Evolutionary conservation across 2,888 invertebrate species (phyloP).

Genomic region (Cephus runcator): DNA sequence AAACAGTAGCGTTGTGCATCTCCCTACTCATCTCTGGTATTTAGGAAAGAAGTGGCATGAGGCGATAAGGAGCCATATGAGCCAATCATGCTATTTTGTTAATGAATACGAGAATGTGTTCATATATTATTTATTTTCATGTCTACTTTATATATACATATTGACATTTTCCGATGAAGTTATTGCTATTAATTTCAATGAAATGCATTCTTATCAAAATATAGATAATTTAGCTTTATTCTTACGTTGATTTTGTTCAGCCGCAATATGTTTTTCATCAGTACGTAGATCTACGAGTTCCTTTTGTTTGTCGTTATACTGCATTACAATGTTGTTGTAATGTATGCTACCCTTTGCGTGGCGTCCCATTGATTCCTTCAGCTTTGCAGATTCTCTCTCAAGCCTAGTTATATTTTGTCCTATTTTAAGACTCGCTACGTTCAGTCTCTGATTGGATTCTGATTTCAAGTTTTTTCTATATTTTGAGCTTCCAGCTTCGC

Average conservation of each 20-base stretch:
- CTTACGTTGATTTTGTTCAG: constrained; percentile 78
- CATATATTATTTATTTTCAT: neutral
- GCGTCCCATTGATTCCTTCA: constrained; percentile 74
- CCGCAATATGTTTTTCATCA: constrained; percentile 73
- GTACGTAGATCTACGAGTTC: constrained; percentile 72
- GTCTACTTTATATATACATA: neutral
- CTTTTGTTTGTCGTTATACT: constrained; percentile 72
- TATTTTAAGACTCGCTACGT: constrained; percentile 79
- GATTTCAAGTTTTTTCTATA: constrained; percentile 61
- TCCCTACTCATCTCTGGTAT: too few species aligned
- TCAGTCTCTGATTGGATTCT: constrained; percentile 74
- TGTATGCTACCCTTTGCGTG: constrained; percentile 72
- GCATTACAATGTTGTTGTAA: constrained; percentile 71
- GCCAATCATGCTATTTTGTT: too few species aligned
- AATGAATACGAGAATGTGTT: too few species aligned
- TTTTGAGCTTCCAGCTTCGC: constrained; percentile 45
- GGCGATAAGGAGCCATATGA: too few species aligned
- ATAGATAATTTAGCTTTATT: constrained; percentile 81
- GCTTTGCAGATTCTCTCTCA: constrained; percentile 74
- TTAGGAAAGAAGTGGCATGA: too few species aligned
- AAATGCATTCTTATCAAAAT: constrained; percentile 69
- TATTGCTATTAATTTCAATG: neutral
- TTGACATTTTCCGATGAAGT: neutral
- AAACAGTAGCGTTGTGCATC: too few species aligned
- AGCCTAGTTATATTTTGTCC: constrained; percentile 77